Conservation (phyloP, 1,140 invertebrate genomes). For the Grapholita molesta region DNA sequence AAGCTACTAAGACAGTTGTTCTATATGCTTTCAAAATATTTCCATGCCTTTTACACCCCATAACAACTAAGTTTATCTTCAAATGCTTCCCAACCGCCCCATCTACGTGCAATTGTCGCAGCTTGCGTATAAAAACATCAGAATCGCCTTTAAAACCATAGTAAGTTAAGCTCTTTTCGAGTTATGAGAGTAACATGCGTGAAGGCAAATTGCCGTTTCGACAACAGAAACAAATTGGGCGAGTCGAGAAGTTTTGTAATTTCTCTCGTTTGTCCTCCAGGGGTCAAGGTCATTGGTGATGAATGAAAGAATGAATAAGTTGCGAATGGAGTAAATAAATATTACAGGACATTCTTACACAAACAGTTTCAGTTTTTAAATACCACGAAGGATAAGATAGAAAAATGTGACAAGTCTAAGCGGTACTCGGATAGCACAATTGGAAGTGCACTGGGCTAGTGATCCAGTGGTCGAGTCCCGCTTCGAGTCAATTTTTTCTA, state of each 20-base stretch:
- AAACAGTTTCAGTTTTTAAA: too few relatives aligned
- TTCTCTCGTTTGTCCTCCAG: neutral
- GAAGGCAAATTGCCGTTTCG: neutral
- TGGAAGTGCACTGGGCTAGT: too few relatives aligned
- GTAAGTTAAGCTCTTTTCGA: neutral
- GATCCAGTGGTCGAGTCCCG: too few relatives aligned
- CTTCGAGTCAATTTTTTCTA: too few relatives aligned
- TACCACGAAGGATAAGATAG: too few relatives aligned
- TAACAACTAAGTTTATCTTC: neutral
- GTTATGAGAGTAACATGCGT: neutral
- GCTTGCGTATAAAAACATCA: neutral
- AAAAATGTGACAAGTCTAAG: too few relatives aligned
- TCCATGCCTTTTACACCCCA: neutral
- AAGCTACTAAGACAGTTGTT: too few relatives aligned
- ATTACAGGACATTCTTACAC: too few relatives aligned
- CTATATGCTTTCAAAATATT: neutral
- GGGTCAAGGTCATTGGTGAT: neutral
- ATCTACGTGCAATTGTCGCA: neutral
- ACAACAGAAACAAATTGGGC: neutral
- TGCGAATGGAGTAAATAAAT: too few relatives aligned
- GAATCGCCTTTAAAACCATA: neutral
- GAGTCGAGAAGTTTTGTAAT: neutral
- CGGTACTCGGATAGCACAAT: too few relatives aligned
- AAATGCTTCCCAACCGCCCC: neutral
- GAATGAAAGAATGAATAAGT: too few relatives aligned